Evolutionary conservation across 2,113 vertebrate species (phyloP).

Genomic region (Halichoeres trimaculatus): DNA sequence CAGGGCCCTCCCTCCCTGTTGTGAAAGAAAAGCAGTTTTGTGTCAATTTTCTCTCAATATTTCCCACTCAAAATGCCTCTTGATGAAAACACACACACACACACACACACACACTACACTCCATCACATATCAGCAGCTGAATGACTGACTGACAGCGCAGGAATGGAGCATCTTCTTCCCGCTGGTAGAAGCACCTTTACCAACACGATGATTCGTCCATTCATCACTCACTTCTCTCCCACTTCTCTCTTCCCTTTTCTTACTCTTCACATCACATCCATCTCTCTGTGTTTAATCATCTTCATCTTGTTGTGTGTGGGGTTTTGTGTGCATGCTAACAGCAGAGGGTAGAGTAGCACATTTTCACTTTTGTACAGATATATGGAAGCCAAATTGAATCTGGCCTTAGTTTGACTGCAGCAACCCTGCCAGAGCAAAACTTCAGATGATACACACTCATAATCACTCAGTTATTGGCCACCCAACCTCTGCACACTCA

Average conservation of each 20-base stretch:
- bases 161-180: conserved; percentile 54
- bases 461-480: conserved; percentile 46
- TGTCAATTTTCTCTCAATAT: conserved; percentile 61
- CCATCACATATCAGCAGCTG: conserved; percentile 53
- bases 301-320: conserved; percentile 36
- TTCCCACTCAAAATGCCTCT: conserved; percentile 49
- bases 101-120: conserved; percentile 18
- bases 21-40: conserved; percentile 49
- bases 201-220: conserved; percentile 49
- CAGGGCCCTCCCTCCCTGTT: conserved; percentile 20
- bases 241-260: conserved; percentile 26
- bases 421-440: conserved; percentile 55
- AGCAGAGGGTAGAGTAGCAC: conserved; percentile 34
- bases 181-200: conserved; percentile 47
- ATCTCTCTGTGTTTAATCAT: conserved; percentile 65
- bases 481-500: conserved; percentile 34
- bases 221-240: conserved; percentile 62
- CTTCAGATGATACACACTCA: conserved; percentile 50
- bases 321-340: conserved; percentile 15
- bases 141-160: conserved; percentile 59
- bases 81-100: conserved; percentile 54
- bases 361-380: conserved; percentile 46
- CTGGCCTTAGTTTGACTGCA: conserved; percentile 61
- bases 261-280: conserved; percentile 39
- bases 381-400: conserved; percentile 63